These are phyloP conservation scores for Trissolcus basalis DNA, from an alignment of 1,140 invertebrate species.

Conservation along the genomic window DNA sequence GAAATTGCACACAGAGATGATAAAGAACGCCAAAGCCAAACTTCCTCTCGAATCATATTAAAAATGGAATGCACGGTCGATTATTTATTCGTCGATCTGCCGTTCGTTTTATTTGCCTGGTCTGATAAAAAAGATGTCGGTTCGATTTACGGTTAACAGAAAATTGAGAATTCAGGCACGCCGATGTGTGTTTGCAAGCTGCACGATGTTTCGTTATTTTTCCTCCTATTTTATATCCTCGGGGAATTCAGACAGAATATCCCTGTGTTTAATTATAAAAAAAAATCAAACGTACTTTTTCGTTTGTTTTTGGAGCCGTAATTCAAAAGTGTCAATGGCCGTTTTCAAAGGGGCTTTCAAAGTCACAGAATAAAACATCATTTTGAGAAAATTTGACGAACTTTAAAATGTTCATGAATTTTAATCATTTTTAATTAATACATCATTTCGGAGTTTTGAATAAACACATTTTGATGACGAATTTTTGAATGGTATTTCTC, in stretches of 20 bases:
- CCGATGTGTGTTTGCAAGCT: background rate
- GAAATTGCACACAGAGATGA: conserved; percentile 38
- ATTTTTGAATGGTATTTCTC: background rate
- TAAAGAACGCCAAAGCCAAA: conserved; percentile 51
- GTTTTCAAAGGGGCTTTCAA: too few relatives aligned
- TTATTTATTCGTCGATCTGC: conserved; percentile 49
- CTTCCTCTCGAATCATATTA: conserved; percentile 47
- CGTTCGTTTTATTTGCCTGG: conserved; percentile 39
- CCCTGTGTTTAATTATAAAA: background rate
- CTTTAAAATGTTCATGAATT: too few relatives aligned
- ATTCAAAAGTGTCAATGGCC: too few relatives aligned
- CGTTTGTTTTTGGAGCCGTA: background rate
- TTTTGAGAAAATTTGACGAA: too few relatives aligned
- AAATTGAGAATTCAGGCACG: conserved; percentile 26
- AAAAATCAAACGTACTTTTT: background rate
- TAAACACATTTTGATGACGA: too few relatives aligned
- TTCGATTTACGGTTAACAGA: conserved; percentile 41
- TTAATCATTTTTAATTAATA: too few relatives aligned
- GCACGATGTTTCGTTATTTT: background rate
- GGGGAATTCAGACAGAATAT: background rate
- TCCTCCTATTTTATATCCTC: background rate
- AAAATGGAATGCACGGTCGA: conserved; percentile 47
- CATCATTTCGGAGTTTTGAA: too few relatives aligned
- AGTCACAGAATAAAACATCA: too few relatives aligned
- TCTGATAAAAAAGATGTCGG: conserved; percentile 36